A percentile compares a stretch with the other conserved stretches of the same genome.
phyloP scores from a whole-genome alignment of 92 coral and sea anemone species.

The Paramuricea clavata region DNA sequence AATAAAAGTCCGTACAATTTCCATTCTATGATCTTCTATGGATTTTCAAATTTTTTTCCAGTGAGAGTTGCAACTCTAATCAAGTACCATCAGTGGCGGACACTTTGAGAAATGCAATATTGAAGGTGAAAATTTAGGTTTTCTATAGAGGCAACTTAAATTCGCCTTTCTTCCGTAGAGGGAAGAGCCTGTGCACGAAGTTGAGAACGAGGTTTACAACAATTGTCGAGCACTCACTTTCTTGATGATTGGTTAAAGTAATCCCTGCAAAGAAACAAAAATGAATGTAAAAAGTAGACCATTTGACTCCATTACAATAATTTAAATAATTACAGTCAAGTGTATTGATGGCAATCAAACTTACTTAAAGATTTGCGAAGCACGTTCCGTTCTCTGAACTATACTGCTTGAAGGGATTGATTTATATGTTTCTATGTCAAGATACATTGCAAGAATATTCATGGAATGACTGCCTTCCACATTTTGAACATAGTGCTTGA shows the following conservation, averaged over 20 bases:
- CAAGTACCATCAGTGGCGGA: too few species aligned
- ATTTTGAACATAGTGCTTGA: conserved; percentile 95
- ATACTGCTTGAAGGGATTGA: conserved; percentile 83
- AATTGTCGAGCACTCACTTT: conserved; percentile 58
- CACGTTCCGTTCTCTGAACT: conserved; percentile 80
- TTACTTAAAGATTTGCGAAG: conserved; percentile 87
- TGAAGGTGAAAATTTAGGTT: too few species aligned
- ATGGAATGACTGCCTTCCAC: conserved; percentile 93
- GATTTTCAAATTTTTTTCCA: too few species aligned
- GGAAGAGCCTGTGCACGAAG: too few species aligned
- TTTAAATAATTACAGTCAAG: not conserved
- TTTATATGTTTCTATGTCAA: conserved; percentile 89
- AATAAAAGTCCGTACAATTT: too few species aligned
- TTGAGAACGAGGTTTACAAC: too few species aligned
- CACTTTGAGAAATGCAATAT: too few species aligned
- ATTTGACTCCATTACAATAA: not conserved
- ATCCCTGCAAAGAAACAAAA: conserved; percentile 68
- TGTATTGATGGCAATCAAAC: not conserved
- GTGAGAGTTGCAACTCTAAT: too few species aligned
- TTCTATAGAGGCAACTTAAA: too few species aligned
- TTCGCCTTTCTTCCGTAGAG: too few species aligned
- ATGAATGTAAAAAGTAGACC: not conserved
- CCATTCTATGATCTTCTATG: too few species aligned
- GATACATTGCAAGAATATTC: conserved; percentile 89
- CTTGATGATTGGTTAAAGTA: conserved; percentile 87